Conservation (phyloP, 2,888 invertebrate genomes). For the Helobdella robusta region DNA sequence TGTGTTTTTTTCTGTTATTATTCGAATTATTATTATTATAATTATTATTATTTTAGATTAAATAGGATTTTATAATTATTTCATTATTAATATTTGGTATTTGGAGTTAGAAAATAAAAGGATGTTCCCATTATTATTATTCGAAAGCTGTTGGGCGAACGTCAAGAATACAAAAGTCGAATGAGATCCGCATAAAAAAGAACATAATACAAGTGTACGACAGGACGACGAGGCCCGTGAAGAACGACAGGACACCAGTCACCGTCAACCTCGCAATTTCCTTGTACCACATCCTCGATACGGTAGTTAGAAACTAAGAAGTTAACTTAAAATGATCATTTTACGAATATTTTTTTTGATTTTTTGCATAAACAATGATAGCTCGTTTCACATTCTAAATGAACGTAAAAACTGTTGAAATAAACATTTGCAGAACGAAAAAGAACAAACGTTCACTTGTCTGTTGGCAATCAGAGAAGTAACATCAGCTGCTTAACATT, state of each 20-base stretch:
- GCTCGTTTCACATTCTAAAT: not conserved
- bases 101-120: too few relatives aligned
- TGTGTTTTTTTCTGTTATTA: too few relatives aligned
- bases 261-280: slow-evolving; percentile 37
- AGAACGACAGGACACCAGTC: slow-evolving; percentile 35
- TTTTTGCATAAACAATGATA: not conserved
- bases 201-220: slow-evolving; percentile 35
- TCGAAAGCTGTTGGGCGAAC: not conserved
- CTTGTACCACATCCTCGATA: slow-evolving; percentile 39
- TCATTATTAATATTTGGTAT: too few relatives aligned
- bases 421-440: slow-evolving; percentile 24
- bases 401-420: not conserved
- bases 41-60: too few relatives aligned
- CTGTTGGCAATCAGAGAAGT: slow-evolving; percentile 36
- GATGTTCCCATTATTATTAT: too few relatives aligned
- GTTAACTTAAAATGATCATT: not conserved
- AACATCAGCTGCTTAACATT: not conserved
- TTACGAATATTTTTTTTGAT: not conserved
- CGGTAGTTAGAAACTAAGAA: slow-evolving; percentile 33
- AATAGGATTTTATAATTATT: too few relatives aligned
- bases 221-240: slow-evolving; percentile 38
- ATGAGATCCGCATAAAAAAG: slow-evolving; percentile 35
- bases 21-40: too few relatives aligned
- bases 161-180: slow-evolving; percentile 30
- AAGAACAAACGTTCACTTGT: slow-evolving; percentile 37